phyloP scores from a whole-genome alignment of 2,113 vertebrate genomes.

The Lepus timidus region DNA sequence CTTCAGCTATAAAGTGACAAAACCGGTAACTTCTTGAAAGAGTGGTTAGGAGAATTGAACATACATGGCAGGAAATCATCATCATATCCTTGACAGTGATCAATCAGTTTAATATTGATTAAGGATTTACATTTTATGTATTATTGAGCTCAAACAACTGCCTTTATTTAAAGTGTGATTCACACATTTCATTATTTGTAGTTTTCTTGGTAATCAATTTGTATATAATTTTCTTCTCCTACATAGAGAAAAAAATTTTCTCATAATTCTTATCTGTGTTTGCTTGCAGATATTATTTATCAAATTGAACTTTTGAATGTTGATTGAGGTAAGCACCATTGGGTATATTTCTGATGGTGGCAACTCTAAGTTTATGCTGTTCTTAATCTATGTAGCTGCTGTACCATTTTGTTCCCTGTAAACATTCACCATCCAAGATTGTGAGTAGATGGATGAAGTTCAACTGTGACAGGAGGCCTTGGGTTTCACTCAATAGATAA shows the following conservation, averaged over 20 bases:
- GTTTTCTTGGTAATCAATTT: too few relatives aligned
- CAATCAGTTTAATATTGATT: too few relatives aligned
- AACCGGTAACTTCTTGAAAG: too few relatives aligned
- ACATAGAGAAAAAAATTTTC: neutral
- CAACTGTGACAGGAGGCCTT: neutral
- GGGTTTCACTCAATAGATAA: neutral
- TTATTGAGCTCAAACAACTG: too few relatives aligned
- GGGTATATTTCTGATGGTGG: neutral
- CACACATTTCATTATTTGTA: too few relatives aligned
- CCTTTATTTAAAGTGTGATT: too few relatives aligned
- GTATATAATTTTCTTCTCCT: too few relatives aligned
- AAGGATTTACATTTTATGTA: too few relatives aligned
- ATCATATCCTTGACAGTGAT: too few relatives aligned
- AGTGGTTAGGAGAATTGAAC: too few relatives aligned
- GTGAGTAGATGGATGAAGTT: neutral
- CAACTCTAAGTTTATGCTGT: neutral
- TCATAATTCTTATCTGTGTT: neutral
- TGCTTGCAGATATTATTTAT: neutral
- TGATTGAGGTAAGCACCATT: neutral
- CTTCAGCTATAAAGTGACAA: too few relatives aligned
- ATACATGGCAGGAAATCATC: too few relatives aligned
- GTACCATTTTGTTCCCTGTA: neutral
- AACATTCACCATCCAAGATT: neutral
- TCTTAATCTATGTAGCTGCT: neutral
- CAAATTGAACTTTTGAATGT: neutral